Conservation (phyloP, 2,113 vertebrate species). For the Mionectes macconnelli region DNA sequence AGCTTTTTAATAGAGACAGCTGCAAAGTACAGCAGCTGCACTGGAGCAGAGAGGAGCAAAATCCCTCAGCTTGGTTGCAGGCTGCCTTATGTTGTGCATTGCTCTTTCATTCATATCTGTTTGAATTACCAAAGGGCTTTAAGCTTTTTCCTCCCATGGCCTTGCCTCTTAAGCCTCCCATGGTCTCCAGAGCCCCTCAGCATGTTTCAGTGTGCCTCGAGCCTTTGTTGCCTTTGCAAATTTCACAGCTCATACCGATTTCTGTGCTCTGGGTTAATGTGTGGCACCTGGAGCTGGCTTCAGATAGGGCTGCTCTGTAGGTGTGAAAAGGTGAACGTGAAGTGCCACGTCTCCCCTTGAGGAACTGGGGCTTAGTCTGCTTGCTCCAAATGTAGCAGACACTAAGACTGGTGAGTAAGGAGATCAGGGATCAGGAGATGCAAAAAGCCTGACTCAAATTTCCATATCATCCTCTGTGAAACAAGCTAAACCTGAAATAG, state of each 20-base stretch:
- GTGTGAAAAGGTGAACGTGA: not conserved
- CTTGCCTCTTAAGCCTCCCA: not conserved
- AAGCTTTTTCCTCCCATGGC: rapidly evolving
- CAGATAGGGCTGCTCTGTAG: not conserved
- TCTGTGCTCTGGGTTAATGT: not conserved
- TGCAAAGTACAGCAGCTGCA: not conserved
- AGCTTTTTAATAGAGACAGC: not conserved
- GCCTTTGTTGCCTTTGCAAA: not conserved
- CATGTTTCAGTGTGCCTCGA: not conserved
- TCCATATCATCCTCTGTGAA: not conserved
- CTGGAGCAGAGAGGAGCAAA: not conserved
- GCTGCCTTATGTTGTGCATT: not conserved
- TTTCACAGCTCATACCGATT: not conserved
- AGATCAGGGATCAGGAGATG: not conserved
- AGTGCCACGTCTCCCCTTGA: not conserved
- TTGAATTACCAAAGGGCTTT: not conserved
- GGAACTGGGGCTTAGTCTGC: not conserved
- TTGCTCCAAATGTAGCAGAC: not conserved
- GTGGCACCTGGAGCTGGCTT: not conserved
- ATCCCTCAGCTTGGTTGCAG: not conserved
- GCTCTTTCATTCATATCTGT: not conserved
- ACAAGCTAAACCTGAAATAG: not conserved
- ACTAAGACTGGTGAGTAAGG: not conserved
- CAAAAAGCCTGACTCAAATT: not conserved
- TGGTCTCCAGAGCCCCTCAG: not conserved